phyloP scores from a whole-genome alignment of 2,113 vertebrate species.

The Psophia crepitans region DNA sequence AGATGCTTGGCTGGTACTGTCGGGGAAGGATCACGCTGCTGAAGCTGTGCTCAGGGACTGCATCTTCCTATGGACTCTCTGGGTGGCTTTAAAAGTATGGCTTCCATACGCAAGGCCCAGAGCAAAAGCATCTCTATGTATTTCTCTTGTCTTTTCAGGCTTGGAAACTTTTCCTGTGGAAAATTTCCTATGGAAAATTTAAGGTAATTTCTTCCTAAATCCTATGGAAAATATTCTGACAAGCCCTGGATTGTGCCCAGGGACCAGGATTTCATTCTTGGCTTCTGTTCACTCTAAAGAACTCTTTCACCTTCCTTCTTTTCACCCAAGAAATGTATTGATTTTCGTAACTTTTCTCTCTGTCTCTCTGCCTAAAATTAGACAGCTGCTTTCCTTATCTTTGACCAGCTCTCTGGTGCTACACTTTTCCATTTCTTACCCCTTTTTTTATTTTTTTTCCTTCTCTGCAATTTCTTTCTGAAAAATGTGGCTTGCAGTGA shows the following conservation, averaged over 20 bases:
- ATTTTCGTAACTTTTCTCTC: conserved; percentile 5
- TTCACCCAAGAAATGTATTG: neutral
- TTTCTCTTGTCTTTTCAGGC: neutral
- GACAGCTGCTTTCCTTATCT: neutral
- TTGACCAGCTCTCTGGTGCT: neutral
- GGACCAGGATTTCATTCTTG: neutral
- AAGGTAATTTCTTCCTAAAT: neutral
- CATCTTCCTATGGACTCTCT: neutral
- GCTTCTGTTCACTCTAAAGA: neutral
- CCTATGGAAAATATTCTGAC: neutral
- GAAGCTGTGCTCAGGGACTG: neutral
- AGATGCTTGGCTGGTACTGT: neutral
- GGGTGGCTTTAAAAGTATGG: neutral
- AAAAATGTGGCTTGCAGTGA: neutral
- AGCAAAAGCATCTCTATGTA: neutral
- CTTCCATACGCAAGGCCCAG: neutral
- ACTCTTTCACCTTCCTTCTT: neutral
- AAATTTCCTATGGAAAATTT: neutral
- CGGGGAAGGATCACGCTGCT: neutral
- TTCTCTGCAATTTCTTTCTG: neutral
- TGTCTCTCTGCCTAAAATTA: conserved; percentile 23
- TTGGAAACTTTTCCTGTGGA: neutral
- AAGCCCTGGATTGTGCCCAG: neutral
- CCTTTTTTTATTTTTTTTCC: neutral
- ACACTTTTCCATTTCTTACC: neutral